Evolutionary conservation across 2,888 invertebrate genomes (phyloP).

Genomic region (Drosophila prostipennis): DNA sequence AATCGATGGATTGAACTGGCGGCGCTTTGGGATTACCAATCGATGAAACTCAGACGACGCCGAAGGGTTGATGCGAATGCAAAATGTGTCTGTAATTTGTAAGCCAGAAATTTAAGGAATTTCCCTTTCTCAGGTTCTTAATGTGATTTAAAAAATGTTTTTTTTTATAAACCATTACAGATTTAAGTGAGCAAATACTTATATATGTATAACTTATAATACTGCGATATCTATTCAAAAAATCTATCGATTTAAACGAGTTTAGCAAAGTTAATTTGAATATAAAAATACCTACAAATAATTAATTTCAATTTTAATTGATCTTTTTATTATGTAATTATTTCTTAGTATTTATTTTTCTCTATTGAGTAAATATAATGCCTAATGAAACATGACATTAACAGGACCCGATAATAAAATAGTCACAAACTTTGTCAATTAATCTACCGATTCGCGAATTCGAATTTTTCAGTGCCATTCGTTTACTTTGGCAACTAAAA

Average conservation of each 20-base stretch:
- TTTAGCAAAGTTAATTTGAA: background rate
- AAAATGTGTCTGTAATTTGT: background rate
- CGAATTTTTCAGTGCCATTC: background rate
- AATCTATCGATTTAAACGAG: background rate
- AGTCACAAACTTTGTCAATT: background rate
- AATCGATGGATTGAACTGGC: slow-evolving; percentile 34
- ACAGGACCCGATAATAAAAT: too few relatives aligned
- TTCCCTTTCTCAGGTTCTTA: background rate
- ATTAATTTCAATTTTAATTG: too few relatives aligned
- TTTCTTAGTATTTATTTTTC: too few relatives aligned
- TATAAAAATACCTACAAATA: too few relatives aligned
- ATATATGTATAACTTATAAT: too few relatives aligned
- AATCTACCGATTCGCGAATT: background rate
- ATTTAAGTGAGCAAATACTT: too few relatives aligned
- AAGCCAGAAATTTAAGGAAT: background rate
- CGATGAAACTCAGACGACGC: slow-evolving; percentile 24
- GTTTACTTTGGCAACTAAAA: background rate
- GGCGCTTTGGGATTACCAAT: slow-evolving; percentile 42
- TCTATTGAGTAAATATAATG: too few relatives aligned
- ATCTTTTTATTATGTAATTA: too few relatives aligned
- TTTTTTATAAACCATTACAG: too few relatives aligned
- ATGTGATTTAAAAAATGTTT: too few relatives aligned
- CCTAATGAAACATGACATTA: too few relatives aligned
- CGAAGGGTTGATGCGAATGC: background rate
- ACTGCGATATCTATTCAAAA: background rate